These are phyloP conservation scores for Cyclargus thomasi DNA, from an alignment of 1,140 invertebrate genomes.

Conservation along the genomic window DNA sequence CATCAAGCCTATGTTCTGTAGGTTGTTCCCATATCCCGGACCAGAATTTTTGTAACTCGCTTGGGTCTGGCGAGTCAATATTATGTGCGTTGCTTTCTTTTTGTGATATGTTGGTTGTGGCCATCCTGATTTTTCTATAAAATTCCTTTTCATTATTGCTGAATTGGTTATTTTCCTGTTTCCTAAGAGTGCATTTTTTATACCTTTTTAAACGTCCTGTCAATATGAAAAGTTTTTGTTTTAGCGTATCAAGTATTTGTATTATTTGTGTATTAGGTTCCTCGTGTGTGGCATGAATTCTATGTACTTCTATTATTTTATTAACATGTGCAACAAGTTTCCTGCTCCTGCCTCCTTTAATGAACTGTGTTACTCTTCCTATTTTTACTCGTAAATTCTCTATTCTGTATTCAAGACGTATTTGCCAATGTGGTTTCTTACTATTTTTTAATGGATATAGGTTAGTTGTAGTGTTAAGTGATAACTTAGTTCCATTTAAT, in stretches of 20 bases:
- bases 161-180: no score
- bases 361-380: constrained; percentile 25
- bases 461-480: constrained; percentile 13
- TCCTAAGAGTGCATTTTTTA: no score
- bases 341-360: constrained; percentile 25
- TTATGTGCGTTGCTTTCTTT: background rate
- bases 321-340: constrained; percentile 20
- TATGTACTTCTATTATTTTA: background rate
- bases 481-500: constrained; percentile 17
- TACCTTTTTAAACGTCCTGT: no score
- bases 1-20: background rate
- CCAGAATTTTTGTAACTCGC: no score
- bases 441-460: background rate
- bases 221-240: no score
- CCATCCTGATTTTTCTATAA: background rate
- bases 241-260: no score
- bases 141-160: no score
- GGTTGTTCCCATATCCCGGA: background rate
- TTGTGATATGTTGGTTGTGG: background rate
- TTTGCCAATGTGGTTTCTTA: background rate
- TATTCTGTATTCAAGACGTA: background rate
- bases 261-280: no score
- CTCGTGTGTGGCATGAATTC: background rate
- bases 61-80: no score
- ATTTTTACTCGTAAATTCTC: constrained; percentile 18